These are phyloP conservation scores for Ispidina lecontei DNA, from an alignment of 2,797 vertebrate species.

Conservation along the genomic window DNA sequence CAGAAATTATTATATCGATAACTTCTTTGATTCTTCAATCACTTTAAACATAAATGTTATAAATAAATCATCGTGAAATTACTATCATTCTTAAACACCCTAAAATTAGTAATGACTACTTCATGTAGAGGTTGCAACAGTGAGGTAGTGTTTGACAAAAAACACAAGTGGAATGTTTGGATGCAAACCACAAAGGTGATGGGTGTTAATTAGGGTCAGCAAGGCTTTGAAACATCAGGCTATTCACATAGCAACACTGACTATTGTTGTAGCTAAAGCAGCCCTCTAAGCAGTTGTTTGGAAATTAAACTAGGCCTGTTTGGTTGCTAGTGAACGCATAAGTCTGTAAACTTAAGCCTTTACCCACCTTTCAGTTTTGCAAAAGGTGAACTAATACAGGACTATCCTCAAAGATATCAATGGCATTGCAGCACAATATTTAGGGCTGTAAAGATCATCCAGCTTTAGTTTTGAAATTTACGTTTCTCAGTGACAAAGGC, in stretches of 20 bases:
- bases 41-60: neutral
- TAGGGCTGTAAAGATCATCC: neutral
- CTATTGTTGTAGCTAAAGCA: neutral
- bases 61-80: constrained; percentile 25
- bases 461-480: neutral
- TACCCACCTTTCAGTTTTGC: neutral
- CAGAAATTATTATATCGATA: neutral
- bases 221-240: neutral
- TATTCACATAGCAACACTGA: neutral
- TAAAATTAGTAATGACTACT: neutral
- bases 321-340: neutral
- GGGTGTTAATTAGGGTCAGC: neutral
- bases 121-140: neutral
- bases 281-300: neutral
- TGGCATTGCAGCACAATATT: neutral
- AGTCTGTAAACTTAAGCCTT: neutral
- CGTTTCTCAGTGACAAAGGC: neutral
- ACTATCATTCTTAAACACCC: neutral
- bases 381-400: neutral
- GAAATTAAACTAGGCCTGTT: neutral
- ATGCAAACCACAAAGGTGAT: neutral
- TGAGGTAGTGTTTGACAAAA: neutral
- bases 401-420: neutral
- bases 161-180: neutral
- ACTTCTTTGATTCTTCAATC: neutral